Evolutionary conservation across 2,113 vertebrate species (phyloP).

Genomic region (Lycocorax pyrrhopterus): DNA sequence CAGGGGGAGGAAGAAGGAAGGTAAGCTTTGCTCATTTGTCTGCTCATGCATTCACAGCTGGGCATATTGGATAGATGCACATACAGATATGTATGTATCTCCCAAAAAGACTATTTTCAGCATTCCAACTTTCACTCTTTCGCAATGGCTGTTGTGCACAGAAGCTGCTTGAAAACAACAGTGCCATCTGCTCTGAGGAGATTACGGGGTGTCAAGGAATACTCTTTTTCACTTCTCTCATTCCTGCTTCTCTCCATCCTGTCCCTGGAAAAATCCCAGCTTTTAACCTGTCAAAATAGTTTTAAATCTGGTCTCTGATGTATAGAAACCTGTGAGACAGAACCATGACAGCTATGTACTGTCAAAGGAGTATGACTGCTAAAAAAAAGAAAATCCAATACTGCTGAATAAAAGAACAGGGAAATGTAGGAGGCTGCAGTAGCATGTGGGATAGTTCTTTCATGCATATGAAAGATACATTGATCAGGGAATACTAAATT

Average conservation of each 20-base stretch:
- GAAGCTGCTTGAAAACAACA: slow-evolving; percentile 46
- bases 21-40: not conserved
- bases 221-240: slow-evolving; percentile 30
- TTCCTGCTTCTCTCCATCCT: slow-evolving; percentile 16
- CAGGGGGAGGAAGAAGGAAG: not conserved
- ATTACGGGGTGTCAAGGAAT: slow-evolving; percentile 56
- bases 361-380: not conserved
- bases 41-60: not conserved
- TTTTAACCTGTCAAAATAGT: slow-evolving; percentile 51
- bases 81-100: not conserved
- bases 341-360: not conserved
- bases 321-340: slow-evolving; percentile 46
- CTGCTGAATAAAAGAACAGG: slow-evolving; percentile 18
- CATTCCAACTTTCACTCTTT: not conserved
- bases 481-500: not conserved
- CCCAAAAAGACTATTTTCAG: slow-evolving; percentile 36
- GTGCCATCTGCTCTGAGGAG: slow-evolving; percentile 44
- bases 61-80: not conserved
- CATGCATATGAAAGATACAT: not conserved
- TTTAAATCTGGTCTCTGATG: slow-evolving; percentile 34
- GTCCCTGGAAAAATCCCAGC: slow-evolving; percentile 49
- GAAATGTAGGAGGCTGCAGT: not conserved
- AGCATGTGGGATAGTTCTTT: not conserved
- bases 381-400: not conserved
- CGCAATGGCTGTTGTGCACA: not conserved